Evolutionary conservation across 2,797 vertebrate genomes (phyloP).

Genomic region (Gallinago stenura): DNA sequence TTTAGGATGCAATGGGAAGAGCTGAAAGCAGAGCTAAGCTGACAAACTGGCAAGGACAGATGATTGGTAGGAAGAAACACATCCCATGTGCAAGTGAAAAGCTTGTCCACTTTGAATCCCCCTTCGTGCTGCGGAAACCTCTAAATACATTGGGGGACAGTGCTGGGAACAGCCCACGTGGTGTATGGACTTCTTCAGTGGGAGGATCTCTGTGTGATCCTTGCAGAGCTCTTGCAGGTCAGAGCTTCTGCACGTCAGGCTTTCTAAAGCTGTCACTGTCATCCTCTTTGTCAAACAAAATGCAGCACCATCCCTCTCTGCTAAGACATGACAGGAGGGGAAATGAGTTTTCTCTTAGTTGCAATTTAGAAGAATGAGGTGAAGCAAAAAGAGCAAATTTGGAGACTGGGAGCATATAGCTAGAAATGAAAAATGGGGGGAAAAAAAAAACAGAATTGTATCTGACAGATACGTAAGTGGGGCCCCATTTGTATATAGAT

Average conservation of each 20-base stretch:
- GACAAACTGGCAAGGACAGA: not conserved
- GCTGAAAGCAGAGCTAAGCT: not conserved
- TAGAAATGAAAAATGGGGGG: not conserved
- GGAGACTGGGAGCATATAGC: not conserved
- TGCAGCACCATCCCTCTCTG: not conserved
- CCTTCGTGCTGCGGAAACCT: not conserved
- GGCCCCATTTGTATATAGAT: not conserved
- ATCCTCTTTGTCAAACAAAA: not conserved
- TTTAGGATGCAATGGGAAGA: not conserved
- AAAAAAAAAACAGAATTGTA: no score
- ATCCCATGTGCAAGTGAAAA: not conserved
- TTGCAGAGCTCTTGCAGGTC: not conserved
- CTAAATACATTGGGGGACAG: not conserved
- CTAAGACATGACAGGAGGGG: not conserved
- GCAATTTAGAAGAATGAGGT: not conserved
- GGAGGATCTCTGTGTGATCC: not conserved
- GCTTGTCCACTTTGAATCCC: not conserved
- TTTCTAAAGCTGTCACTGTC: not conserved
- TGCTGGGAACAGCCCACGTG: rapidly evolving
- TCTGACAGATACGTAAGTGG: not conserved
- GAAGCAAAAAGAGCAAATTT: not conserved
- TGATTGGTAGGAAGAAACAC: not conserved
- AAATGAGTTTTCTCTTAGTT: not conserved
- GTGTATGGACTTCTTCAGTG: not conserved
- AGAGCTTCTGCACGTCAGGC: not conserved